A percentile compares a stretch with the other conserved stretches of the same genome.
Conservation (phyloP, 2,888 invertebrate species). For the Tridacna gigas region DNA sequence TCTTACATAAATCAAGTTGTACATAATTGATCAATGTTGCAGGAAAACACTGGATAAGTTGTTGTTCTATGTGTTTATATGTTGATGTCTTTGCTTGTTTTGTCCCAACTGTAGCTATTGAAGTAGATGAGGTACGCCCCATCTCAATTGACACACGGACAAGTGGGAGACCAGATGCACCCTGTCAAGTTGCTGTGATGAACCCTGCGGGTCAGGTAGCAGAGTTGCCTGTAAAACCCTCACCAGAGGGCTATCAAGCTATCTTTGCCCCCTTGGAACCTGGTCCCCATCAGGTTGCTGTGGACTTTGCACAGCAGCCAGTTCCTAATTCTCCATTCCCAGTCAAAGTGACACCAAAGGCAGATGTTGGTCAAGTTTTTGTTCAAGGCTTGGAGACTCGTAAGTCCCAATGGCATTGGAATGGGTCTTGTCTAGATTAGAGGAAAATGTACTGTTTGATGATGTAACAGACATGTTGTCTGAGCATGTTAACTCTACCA, state of each 20-base stretch:
- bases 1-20: too few relatives aligned
- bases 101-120: slow-evolving; percentile 53
- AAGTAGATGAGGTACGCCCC: slow-evolving; percentile 64
- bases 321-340: slow-evolving; percentile 83
- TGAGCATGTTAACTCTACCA: too few relatives aligned
- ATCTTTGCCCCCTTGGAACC: slow-evolving; percentile 83
- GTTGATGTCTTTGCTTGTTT: too few relatives aligned
- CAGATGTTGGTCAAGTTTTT: slow-evolving; percentile 88
- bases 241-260: slow-evolving; percentile 89
- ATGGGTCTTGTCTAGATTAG: background rate
- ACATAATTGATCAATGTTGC: too few relatives aligned
- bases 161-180: slow-evolving; percentile 68
- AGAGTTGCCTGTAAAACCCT: slow-evolving; percentile 91
- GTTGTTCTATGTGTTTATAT: too few relatives aligned
- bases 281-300: slow-evolving; percentile 84
- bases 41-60: too few relatives aligned
- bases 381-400: slow-evolving; percentile 90
- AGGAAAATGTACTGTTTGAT: too few relatives aligned
- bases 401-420: slow-evolving; percentile 87
- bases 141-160: slow-evolving; percentile 62
- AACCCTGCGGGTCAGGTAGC: slow-evolving; percentile 86
- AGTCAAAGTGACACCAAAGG: slow-evolving; percentile 77
- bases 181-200: slow-evolving; percentile 72
- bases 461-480: too few relatives aligned
- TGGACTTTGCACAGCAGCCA: slow-evolving; percentile 82